phyloP scores from a whole-genome alignment of 2,113 vertebrate species.

The Meriones unguiculatus region DNA sequence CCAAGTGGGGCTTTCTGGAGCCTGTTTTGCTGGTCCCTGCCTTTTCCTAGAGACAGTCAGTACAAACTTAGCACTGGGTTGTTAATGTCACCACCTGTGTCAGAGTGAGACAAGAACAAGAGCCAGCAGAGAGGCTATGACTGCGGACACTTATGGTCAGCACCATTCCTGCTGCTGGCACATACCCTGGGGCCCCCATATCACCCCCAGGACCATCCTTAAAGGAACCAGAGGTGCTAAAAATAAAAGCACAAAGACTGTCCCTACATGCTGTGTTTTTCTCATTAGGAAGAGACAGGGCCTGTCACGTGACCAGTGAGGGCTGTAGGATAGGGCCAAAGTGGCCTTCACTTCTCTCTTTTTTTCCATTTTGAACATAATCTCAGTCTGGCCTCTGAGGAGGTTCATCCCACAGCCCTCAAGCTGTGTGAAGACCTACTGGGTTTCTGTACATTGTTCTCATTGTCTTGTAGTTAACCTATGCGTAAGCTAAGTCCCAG shows the following conservation, averaged over 20 bases:
- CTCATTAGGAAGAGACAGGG: background rate
- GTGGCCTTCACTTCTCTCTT: background rate
- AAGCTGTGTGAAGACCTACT: background rate
- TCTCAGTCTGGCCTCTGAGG: background rate
- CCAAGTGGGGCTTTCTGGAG: background rate
- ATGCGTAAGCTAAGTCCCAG: background rate
- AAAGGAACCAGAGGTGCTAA: background rate
- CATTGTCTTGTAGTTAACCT: conserved; percentile 5
- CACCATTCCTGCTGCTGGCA: background rate
- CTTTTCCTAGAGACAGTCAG: background rate
- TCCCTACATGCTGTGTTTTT: background rate
- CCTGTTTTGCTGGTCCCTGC: background rate
- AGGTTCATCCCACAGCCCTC: background rate
- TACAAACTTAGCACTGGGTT: background rate
- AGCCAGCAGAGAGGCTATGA: background rate
- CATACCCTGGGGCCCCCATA: background rate
- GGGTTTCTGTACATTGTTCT: background rate
- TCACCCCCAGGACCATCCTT: background rate
- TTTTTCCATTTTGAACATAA: too few relatives aligned
- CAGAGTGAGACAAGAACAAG: background rate
- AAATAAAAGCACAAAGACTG: background rate
- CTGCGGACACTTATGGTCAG: background rate
- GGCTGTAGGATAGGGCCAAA: rapidly evolving
- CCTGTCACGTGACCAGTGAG: background rate
- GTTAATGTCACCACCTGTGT: background rate